phyloP scores from a whole-genome alignment of 2,797 vertebrate species.

The Nothura maculosa region DNA sequence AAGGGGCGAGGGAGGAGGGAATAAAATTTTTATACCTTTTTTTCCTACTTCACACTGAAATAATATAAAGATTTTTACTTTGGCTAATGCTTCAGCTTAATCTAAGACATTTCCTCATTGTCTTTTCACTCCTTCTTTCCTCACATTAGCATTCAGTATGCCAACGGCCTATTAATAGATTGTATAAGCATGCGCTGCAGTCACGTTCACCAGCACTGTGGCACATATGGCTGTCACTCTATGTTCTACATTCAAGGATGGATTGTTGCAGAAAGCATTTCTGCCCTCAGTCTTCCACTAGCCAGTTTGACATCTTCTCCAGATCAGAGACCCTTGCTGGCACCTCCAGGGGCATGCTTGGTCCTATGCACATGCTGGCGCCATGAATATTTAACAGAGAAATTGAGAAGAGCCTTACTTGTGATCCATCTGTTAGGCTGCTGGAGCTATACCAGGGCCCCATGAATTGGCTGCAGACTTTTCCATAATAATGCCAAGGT shows the following conservation, averaged over 20 bases:
- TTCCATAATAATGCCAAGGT: slow-evolving; percentile 68
- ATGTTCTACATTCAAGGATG: slow-evolving; percentile 55
- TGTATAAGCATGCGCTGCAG: slow-evolving; percentile 50
- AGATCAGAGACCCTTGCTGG: slow-evolving; percentile 61
- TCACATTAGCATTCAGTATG: slow-evolving; percentile 45
- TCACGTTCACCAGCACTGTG: slow-evolving; percentile 31
- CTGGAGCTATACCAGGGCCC: slow-evolving; percentile 75
- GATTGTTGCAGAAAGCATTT: slow-evolving; percentile 68
- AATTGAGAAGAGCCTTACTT: slow-evolving; percentile 74
- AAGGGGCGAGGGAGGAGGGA: not conserved
- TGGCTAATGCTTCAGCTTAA: not conserved
- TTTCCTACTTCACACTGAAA: not conserved
- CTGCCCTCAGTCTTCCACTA: slow-evolving; percentile 57
- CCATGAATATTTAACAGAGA: slow-evolving; percentile 81
- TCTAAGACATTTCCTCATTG: slow-evolving; percentile 40
- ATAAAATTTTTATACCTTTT: not conserved
- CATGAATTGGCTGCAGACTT: slow-evolving; percentile 74
- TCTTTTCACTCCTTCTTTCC: slow-evolving; percentile 48
- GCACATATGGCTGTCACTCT: slow-evolving; percentile 61
- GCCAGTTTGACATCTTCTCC: slow-evolving; percentile 63
- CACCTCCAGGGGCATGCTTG: slow-evolving; percentile 64
- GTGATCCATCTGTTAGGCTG: slow-evolving; percentile 80
- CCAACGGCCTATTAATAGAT: slow-evolving; percentile 58
- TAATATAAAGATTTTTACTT: not conserved
- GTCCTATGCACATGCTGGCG: slow-evolving; percentile 70